Evolutionary conservation across 2,888 invertebrate genomes (phyloP).

Genomic region (Drosophila neotestacea): DNA sequence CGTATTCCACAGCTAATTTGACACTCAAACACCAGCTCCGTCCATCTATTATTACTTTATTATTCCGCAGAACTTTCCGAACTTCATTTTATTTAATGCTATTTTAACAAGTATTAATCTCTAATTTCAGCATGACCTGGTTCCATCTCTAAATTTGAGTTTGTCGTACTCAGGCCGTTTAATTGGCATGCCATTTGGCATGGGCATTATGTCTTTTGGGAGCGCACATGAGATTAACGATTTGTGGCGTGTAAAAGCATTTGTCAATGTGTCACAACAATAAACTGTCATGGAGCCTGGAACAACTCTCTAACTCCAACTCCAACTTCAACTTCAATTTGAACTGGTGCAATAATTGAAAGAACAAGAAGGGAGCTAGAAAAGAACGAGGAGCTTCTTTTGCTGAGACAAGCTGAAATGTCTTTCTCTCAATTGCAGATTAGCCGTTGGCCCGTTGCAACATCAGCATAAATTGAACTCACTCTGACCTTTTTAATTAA

Average conservation of each 20-base stretch:
- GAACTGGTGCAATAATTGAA: slow-evolving; percentile 27
- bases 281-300: slow-evolving; percentile 52
- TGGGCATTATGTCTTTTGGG: slow-evolving; percentile 48
- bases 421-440: slow-evolving; percentile 44
- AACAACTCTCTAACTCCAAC: slow-evolving; percentile 1
- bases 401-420: slow-evolving; percentile 42
- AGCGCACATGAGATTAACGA: slow-evolving; percentile 63
- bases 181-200: slow-evolving; percentile 70
- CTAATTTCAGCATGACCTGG: background rate
- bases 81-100: too few species aligned
- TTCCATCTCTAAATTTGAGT: slow-evolving; percentile 35
- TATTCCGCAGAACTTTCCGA: background rate
- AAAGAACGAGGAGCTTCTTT: background rate
- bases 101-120: background rate
- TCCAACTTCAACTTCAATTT: slow-evolving; percentile 3
- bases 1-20: too few species aligned
- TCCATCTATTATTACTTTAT: too few species aligned
- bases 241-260: slow-evolving; percentile 74
- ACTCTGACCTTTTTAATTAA: slow-evolving; percentile 77
- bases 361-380: background rate
- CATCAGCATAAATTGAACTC: slow-evolving; percentile 74
- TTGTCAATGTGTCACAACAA: slow-evolving; percentile 76
- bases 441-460: slow-evolving; percentile 34
- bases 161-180: slow-evolving; percentile 35
- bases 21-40: too few species aligned